Percentiles rank a stretch among this genome's conserved stretches.
Evolutionary conservation across 1,140 invertebrate species (phyloP).

Genomic region (Panulirus ornatus): DNA sequence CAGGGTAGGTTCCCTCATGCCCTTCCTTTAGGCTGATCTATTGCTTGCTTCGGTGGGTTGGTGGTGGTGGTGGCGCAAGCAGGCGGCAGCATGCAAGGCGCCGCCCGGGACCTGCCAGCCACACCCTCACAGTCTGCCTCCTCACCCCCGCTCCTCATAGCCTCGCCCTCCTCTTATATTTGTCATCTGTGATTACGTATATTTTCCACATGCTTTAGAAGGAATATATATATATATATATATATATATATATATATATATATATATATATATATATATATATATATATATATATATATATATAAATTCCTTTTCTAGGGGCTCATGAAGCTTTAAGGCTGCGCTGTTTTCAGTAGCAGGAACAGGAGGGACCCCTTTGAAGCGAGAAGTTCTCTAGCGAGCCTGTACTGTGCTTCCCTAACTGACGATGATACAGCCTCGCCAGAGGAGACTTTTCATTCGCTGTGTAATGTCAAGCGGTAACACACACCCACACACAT

Average conservation of each 20-base stretch:
- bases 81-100: background rate
- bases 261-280: background rate
- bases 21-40: constrained; percentile 15
- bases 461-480: too few relatives aligned
- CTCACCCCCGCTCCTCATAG: background rate
- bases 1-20: constrained; percentile 47
- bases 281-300: background rate
- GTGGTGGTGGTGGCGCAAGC: background rate
- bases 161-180: background rate
- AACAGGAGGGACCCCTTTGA: too few relatives aligned
- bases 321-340: too few relatives aligned
- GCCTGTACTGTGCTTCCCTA: too few relatives aligned
- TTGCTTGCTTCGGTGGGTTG: background rate
- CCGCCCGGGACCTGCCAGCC: background rate
- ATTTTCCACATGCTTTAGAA: too few relatives aligned
- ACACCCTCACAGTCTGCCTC: background rate
- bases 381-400: too few relatives aligned
- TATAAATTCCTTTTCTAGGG: too few relatives aligned
- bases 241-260: constrained; percentile 19
- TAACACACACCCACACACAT: too few relatives aligned
- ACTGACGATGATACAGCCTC: too few relatives aligned
- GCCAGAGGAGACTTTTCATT: too few relatives aligned
- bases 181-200: background rate
- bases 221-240: constrained; percentile 14
- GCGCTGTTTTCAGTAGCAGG: too few relatives aligned